These are phyloP conservation scores for Malurus melanocephalus DNA, from an alignment of 2,113 vertebrate species.

Conservation along the genomic window DNA sequence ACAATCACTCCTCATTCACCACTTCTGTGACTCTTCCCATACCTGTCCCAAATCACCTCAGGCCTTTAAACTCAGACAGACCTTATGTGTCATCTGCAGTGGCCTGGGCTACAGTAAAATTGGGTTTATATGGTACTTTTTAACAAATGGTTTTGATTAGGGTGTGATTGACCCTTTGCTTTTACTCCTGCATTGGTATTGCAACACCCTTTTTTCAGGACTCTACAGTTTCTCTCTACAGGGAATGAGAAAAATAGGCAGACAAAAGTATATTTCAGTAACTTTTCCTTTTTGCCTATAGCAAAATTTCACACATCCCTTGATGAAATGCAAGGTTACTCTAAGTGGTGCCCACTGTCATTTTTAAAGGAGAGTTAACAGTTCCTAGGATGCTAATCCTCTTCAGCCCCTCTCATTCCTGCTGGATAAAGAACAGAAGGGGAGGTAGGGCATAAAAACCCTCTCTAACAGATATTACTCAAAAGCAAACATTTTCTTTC, in stretches of 20 bases:
- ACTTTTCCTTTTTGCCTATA: background rate
- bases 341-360: background rate
- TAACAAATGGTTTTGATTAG: background rate
- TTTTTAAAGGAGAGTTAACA: background rate
- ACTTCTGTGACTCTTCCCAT: background rate
- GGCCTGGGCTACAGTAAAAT: background rate
- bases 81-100: background rate
- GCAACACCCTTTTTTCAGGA: rapidly evolving
- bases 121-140: background rate
- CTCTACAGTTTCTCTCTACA: background rate
- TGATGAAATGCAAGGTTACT: background rate
- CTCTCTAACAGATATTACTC: background rate
- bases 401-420: background rate
- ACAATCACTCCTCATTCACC: background rate
- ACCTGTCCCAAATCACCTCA: background rate
- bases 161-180: background rate
- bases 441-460: background rate
- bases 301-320: background rate
- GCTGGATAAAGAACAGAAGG: background rate
- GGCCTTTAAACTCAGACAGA: background rate
- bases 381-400: background rate
- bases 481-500: background rate
- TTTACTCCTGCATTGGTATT: background rate
- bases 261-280: background rate
- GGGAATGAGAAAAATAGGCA: background rate